These are phyloP conservation scores for Mionectes macconnelli DNA, from an alignment of 2,113 vertebrate species.

Conservation along the genomic window DNA sequence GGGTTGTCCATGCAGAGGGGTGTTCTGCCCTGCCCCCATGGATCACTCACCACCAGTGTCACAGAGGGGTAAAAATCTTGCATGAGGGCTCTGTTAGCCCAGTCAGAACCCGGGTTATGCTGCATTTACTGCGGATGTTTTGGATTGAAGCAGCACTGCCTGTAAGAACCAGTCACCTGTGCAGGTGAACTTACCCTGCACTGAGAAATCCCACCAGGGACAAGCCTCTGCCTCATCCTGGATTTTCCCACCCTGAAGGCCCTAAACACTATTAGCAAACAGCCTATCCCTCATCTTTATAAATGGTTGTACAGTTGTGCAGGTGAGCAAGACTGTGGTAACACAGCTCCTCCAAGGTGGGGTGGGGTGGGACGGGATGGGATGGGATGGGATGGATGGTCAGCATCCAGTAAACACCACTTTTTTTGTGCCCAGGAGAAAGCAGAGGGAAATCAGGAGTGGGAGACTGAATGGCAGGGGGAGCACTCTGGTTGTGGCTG, in stretches of 20 bases:
- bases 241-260: neutral
- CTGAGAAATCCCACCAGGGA: neutral
- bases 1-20: neutral
- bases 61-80: neutral
- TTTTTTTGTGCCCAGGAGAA: neutral
- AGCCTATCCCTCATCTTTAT: neutral
- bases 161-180: neutral
- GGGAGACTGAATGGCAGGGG: neutral
- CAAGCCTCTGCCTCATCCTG: neutral
- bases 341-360: neutral
- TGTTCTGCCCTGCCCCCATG: neutral
- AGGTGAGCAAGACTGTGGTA: neutral
- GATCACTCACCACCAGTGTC: neutral
- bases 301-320: rapidly evolving
- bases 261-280: neutral
- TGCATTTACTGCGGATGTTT: neutral
- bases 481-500: neutral
- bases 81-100: neutral
- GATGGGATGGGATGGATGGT: neutral
- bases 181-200: neutral
- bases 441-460: neutral
- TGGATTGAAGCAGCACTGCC: neutral
- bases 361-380: neutral
- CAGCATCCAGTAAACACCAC: neutral
- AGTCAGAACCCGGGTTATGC: rapidly evolving